Evolutionary conservation across 2,113 vertebrate species (phyloP), one percentile per base, ranked within the genome.

Genomic region (Apodemus speciosus): DNA sequence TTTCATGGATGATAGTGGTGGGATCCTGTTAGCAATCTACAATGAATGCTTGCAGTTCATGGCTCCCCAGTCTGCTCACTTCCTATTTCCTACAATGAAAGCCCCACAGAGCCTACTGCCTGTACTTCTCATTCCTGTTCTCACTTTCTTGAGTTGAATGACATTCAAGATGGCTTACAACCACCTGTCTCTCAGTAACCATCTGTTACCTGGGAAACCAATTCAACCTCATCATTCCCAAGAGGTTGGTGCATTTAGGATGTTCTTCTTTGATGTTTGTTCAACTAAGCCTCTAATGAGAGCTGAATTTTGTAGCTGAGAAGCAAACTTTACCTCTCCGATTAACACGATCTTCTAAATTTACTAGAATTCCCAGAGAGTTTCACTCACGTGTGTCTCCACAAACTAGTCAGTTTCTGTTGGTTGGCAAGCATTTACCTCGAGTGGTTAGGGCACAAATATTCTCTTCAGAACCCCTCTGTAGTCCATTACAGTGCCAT

Each of bases 31-130:
- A 88, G 46, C 93, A 60, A 40, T 1, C 27, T 58, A 6, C 6
- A 53, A 72, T 23, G 43, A 75, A 53, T n/a, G 27, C 38, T 51
- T 15, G 27, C 18, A 73, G 27, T 27, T 85, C 46, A 6, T 75
- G 9, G 14, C 64, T 72, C 21, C 18, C 13, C 18, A 3, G 10
- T 66, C 0, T 32, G 2, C 0, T 80, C 9, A 20, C 4, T 2
- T 90, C 6, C 49, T 83, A n/a, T 16, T 81, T 69, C 80, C 68
- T 76, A 2, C 0, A 68, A 18, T 7, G 9, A 5, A 23, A 66
- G 6, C 40, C 46, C 16, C 75, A 40, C 32, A 75, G 35, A 66
- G 30, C 0, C n/a, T 73, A 10, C 25, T 91, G 62, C 15, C 60
- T 11, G 6, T 89, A 81, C 27, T 11, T 1, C 4, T 80, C 30